A percentile compares a stretch with the other conserved stretches of the same genome.
These are phyloP conservation scores for Ascidia mentula DNA, from an alignment of 23 tunicate genomes.

Conservation along the genomic window DNA sequence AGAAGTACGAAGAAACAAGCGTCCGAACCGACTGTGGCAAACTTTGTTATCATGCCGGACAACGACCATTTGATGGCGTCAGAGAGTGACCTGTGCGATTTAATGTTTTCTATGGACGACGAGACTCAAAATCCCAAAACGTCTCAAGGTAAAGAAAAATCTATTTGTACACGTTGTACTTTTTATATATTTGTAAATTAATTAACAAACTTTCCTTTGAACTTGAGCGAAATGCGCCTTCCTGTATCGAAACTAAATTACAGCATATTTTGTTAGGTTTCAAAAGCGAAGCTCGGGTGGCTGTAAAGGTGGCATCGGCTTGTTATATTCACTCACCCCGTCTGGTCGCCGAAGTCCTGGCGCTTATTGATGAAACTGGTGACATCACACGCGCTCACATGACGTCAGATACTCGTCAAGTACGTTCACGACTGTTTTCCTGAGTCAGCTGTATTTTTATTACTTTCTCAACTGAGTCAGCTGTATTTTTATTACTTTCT, in stretches of 20 bases:
- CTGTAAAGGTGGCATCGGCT: slow-evolving; percentile 55
- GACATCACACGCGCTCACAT: slow-evolving; percentile 47
- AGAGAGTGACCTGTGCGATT: background rate
- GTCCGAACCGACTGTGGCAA: slow-evolving; percentile 4
- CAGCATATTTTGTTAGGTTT: background rate
- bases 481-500: too few species aligned
- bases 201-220: too few species aligned
- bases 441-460: too few species aligned
- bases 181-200: too few species aligned
- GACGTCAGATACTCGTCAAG: slow-evolving; percentile 77
- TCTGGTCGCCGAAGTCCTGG: slow-evolving; percentile 66
- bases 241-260: too few species aligned
- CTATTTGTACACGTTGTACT: too few species aligned
- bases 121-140: too few species aligned
- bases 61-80: background rate
- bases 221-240: too few species aligned
- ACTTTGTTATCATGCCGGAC: background rate
- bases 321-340: slow-evolving; percentile 88
- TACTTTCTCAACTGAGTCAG: too few species aligned
- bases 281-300: slow-evolving; percentile 24
- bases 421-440: background rate
- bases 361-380: slow-evolving; percentile 64
- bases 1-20: background rate
- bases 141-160: too few species aligned
- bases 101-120: slow-evolving; percentile 15